Base-by-base conservation (phyloP, 2,113 vertebrate genomes). In the Microcebus griseorufus region DNA sequence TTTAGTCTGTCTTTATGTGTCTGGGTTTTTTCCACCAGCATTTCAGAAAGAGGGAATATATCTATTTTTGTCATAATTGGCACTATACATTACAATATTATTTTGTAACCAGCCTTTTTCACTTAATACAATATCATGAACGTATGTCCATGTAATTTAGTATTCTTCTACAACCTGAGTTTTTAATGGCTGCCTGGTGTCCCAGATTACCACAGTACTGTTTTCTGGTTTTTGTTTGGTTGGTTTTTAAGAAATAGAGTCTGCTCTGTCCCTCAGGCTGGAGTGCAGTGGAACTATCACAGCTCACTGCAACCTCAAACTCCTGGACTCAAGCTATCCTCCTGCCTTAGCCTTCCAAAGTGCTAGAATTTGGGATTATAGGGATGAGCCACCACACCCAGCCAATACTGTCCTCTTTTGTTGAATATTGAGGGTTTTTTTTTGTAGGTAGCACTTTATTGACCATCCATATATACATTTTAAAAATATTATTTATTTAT, bases 41-140 rank as follows among this genome's bases (percentile, higher is more conserved):
- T 4, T 53, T 53, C 51, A 53, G 51, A 53, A 53, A 53, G 51
- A 53, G 51, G 51, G 51, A 53, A 37, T 90, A 22, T 45, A 42
- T 81, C 37, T 64, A 9, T 90, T 65, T 70, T 58, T 96, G 81
- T 83, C 51, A 34, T 64, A 55, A 87, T 79, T 92, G 62, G 23
- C 10, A 45, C 78, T 62, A 85, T 89, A 64, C 7, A 69, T 17
- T 6, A 39, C 72, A 85, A 29, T 89, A 89, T 76, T 83, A 55
- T 93, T 69, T 93, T 78, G 18, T 96, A 96, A 72, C 42, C 39
- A 86, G 55, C 72, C 55, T 62, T 88, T 82, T 69, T 48, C 60
- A 32, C 75, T 76, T 91, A 67, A 87, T 73, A 73, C 11, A 80
- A 51, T 34, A 53, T 81, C 22, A 70, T 62, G 20, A 80, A 81